Evolutionary conservation across 2,888 invertebrate genomes (phyloP).

Genomic region (Toxonevra muliebris): DNA sequence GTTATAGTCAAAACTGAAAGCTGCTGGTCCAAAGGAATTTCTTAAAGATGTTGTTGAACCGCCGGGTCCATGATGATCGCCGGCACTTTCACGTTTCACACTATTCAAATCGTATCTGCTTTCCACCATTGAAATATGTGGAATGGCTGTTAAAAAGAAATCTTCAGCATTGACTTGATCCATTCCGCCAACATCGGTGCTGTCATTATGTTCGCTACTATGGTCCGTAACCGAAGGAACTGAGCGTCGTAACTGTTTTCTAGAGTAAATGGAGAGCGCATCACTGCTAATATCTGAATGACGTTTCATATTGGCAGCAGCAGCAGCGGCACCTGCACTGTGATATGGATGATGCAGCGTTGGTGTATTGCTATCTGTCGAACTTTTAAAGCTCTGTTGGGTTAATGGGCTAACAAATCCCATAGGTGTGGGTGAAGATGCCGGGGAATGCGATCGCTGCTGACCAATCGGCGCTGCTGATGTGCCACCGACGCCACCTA

Average conservation of each 20-base stretch:
- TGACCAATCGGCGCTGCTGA: constrained; percentile 38
- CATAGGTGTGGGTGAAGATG: constrained; percentile 44
- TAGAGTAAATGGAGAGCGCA: constrained; percentile 60
- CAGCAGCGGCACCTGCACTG: constrained; percentile 14
- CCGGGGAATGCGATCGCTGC: constrained; percentile 47
- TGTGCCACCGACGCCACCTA: constrained; percentile 33
- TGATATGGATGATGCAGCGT: constrained; percentile 35
- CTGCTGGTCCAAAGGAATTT: constrained; percentile 51
- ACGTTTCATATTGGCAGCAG: constrained; percentile 48
- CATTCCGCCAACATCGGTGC: constrained; percentile 56
- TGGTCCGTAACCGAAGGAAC: constrained; percentile 45
- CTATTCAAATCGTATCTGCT: constrained; percentile 59
- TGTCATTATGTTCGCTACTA: constrained; percentile 46
- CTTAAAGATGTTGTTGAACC: constrained; percentile 50
- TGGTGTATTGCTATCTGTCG: constrained; percentile 34
- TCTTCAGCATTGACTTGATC: constrained; percentile 62
- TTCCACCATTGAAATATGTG: constrained; percentile 64
- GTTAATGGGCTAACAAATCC: constrained; percentile 15
- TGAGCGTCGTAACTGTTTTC: constrained; percentile 58
- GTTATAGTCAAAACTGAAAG: constrained; percentile 60
- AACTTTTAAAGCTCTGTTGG: constrained; percentile 28
- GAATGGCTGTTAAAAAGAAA: constrained; percentile 61
- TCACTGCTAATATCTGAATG: constrained; percentile 58
- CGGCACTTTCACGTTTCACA: constrained; percentile 60
- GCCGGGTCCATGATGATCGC: constrained; percentile 45